Percentiles rank a stretch among this genome's conserved stretches.
These are phyloP conservation scores for Sebastiscus albofasciatus DNA, from an alignment of 2,797 vertebrate genomes.

Conservation along the genomic window DNA sequence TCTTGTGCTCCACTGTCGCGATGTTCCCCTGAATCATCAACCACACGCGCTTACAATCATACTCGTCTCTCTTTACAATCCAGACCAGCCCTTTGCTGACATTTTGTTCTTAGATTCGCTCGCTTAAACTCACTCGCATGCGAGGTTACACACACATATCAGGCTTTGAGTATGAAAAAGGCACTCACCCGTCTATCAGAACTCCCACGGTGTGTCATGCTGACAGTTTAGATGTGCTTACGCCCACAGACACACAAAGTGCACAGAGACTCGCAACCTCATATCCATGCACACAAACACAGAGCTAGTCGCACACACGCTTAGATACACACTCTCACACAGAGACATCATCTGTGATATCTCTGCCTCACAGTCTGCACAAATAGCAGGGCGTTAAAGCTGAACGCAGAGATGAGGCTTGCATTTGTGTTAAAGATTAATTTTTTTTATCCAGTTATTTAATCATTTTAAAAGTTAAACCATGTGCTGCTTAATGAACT, in stretches of 20 bases:
- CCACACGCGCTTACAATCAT: constrained; percentile 43
- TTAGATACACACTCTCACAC: constrained; percentile 36
- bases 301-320: constrained; percentile 17
- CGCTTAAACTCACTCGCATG: constrained; percentile 35
- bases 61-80: constrained; percentile 23
- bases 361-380: constrained; percentile 55
- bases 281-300: constrained; percentile 9
- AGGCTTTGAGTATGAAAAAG: constrained; percentile 61
- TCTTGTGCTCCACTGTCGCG: constrained; percentile 8
- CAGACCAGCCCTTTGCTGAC: constrained; percentile 41
- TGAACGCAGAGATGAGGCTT: constrained; percentile 30
- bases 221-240: constrained; percentile 77
- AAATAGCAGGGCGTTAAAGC: constrained; percentile 27
- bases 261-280: constrained; percentile 53
- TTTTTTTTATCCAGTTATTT: constrained; percentile 46
- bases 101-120: constrained; percentile 52
- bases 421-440: constrained; percentile 13
- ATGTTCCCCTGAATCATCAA: not conserved
- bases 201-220: constrained; percentile 73
- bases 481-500: constrained; percentile 56
- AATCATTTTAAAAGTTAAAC: constrained; percentile 28
- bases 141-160: constrained; percentile 22
- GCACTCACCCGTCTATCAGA: constrained; percentile 72
- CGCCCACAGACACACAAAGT: constrained; percentile 67
- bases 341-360: constrained; percentile 53